Conservation (phyloP, 2,113 vertebrate species). For the Clupea harengus region DNA sequence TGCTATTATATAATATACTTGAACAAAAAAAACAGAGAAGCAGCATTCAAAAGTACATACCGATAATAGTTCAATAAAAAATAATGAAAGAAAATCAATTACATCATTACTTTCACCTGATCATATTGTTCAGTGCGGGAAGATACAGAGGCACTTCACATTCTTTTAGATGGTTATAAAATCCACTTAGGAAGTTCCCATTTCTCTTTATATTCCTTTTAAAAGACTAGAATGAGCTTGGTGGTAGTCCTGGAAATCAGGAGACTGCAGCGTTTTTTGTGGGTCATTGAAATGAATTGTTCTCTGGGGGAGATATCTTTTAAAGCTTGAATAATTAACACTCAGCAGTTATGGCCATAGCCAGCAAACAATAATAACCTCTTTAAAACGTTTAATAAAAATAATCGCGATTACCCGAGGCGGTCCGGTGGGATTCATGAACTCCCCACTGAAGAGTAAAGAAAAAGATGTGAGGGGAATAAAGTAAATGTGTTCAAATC, state of each 20-base stretch:
- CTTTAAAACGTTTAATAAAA: constrained; percentile 27
- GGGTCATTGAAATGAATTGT: neutral
- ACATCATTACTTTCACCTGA: no score
- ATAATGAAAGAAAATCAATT: neutral
- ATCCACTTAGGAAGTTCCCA: no score
- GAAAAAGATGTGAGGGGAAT: neutral
- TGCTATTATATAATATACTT: neutral
- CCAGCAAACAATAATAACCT: neutral
- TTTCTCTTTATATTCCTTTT: no score
- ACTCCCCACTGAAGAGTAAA: neutral
- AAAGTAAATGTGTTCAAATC: no score
- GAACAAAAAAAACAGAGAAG: neutral
- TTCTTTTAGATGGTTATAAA: no score
- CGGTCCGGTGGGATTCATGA: neutral
- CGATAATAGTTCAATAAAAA: neutral
- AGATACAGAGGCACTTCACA: no score
- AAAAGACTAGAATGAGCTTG: no score
- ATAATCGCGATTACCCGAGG: constrained; percentile 20
- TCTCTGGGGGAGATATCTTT: neutral
- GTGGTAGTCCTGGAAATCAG: no score
- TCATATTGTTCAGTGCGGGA: no score
- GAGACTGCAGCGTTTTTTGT: no score
- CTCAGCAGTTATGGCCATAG: neutral
- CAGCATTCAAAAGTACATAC: neutral
- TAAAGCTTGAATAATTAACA: constrained; percentile 27